These are phyloP conservation scores for Nannobrachium achirus DNA, from an alignment of 2,113 vertebrate genomes.

Conservation along the genomic window DNA sequence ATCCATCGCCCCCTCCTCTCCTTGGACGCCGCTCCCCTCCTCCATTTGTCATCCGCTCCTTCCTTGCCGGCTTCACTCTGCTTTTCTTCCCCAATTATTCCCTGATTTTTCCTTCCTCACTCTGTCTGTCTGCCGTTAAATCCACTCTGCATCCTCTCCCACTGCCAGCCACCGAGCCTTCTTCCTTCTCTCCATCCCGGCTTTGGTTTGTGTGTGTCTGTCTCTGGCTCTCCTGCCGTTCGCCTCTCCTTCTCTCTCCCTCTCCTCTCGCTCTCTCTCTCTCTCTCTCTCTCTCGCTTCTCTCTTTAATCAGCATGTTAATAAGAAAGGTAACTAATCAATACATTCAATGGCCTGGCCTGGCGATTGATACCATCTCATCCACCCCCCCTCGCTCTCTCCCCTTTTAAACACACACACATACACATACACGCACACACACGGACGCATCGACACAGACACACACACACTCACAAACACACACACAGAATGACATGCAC, in stretches of 20 bases:
- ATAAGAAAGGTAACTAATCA: constrained; percentile 89
- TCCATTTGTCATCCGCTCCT: background rate
- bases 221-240: constrained; percentile 44
- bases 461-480: constrained; percentile 43
- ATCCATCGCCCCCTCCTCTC: constrained; percentile 46
- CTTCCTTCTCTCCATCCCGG: constrained; percentile 38
- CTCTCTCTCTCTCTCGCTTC: constrained; percentile 66
- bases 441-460: constrained; percentile 35
- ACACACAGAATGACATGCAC: constrained; percentile 21
- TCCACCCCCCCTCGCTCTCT: constrained; percentile 69
- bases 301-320: constrained; percentile 88
- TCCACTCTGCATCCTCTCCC: constrained; percentile 61
- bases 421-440: constrained; percentile 43
- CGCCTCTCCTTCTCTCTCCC: constrained; percentile 22
- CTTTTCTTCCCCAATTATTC: constrained; percentile 57
- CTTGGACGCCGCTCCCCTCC: background rate
- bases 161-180: constrained; percentile 11
- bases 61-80: background rate
- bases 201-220: constrained; percentile 51
- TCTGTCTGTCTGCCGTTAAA: constrained; percentile 61
- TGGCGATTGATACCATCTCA: constrained; percentile 85
- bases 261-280: constrained; percentile 66
- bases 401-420: constrained; percentile 50
- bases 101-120: constrained; percentile 52
- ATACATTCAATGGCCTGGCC: constrained; percentile 84